Base-by-base conservation (phyloP, 1,140 invertebrate genomes). In the Trichogramma pretiosum region DNA sequence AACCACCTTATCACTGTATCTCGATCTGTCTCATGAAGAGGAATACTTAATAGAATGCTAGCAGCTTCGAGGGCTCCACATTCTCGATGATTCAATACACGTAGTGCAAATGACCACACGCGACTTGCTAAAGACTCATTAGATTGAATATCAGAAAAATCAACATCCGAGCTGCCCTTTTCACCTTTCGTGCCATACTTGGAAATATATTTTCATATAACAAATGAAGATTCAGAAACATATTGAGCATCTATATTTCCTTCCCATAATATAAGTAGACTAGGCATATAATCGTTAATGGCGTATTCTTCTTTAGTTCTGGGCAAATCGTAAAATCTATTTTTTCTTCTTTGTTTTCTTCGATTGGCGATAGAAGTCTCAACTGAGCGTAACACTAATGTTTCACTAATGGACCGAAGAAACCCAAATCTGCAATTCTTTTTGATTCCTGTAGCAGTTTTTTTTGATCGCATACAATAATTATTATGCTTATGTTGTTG, bases 211-310 rank as follows among this genome's bases (percentile, higher is more conserved):
- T 50, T 53, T 23, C 40, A 60, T 14, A 68, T 47, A n/a, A 65
- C 18, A 14, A 54, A 46, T 19, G 58, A 59, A 55, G 61, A 58
- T 53, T 64, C 61, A 1, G 61, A 59, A 37, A 67, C 49, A 57
- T 54, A 64, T 55, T 64, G 62, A 18, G 65, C 60, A 43, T 67
- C 63, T 47, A 56, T 64, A 49, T 65, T 65, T 8, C 60, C 64
- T 51, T 63, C 54, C 59, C 60, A 63, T 23, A 50, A 57, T 2
- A 54, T 19, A 4, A 64, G 33, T 21, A 65, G 46, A 13, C 54
- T 48, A 30, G 62, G 59, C 56, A 65, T 65, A 46, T 64, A 66
- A 55, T 66, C 64, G 54, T 67, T 65, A 18, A 61, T 59, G 38
- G 30, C 34, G 9, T 42, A 22, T 55, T 64, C 59, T 4, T 57